Evolutionary conservation across 1,140 invertebrate genomes (phyloP), one percentile per base, ranked within the genome.

Genomic region (Tigriopus japonicus): DNA sequence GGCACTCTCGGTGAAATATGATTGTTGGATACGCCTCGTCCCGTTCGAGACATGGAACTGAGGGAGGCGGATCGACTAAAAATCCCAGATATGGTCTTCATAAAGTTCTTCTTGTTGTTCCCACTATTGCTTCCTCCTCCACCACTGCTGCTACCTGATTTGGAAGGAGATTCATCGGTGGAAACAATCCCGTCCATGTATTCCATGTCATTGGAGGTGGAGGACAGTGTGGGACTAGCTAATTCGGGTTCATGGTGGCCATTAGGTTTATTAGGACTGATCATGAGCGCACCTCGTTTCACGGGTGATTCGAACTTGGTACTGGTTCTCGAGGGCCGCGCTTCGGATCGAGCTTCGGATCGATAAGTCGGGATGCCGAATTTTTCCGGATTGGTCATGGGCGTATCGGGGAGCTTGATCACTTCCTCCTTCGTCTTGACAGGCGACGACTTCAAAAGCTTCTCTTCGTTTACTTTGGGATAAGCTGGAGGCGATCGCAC

Each of bases 321-420:
- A 15, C 15, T 17, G 40, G 17, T 58, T 40, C 14, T 17, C 17
- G 42, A 19, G 35, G 17, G 17, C n/a, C 24, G 53, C 3, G n/a
- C 24, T n/a, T 55, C 21, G 45, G 21, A 6, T 40, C 23, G 15
- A n/a, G 23, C 53, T 55, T 40, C 15, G 15, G 15, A 6, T 24
- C 55, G 55, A 17, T 40, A 15, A 9, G 15, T 5, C 6, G 40
- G 21, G 42, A 58, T 58, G 6, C 55, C 55, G 42, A 58, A 58
- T 23, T 58, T 58, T n/a, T 40, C 55, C 14, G 55, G 55, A 58
- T 58, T 41, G 17, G 55, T 58, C n/a, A 58, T 41, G 6, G 55
- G 55, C 5, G 55, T 58, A 24, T 28, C 55, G 1, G 55, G 55
- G 5, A 58, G 55, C 9, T n/a, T 15, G 15, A 40, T 24, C 14